Evolutionary conservation across 1,140 invertebrate species (phyloP).

Genomic region (Caenorhabditis inopinata): DNA sequence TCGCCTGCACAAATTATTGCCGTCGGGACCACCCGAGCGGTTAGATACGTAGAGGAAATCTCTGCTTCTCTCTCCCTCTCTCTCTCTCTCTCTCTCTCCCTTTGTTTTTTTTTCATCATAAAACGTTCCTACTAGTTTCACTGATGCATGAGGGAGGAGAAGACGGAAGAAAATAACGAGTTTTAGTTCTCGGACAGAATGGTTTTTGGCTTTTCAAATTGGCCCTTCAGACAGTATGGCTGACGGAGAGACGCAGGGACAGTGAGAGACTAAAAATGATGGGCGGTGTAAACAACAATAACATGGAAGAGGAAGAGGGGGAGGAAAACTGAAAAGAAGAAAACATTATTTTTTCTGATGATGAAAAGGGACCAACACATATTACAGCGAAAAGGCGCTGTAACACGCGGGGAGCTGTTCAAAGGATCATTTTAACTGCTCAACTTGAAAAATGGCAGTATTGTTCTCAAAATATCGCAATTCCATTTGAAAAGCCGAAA

Average conservation of each 20-base stretch:
- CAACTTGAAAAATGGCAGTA: too few species aligned
- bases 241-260: neutral
- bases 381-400: too few species aligned
- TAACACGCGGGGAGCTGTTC: too few species aligned
- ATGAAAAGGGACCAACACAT: too few species aligned
- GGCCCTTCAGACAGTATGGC: neutral
- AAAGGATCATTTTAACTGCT: too few species aligned
- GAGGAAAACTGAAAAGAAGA: neutral
- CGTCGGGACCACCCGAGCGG: too few species aligned
- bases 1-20: neutral
- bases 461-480: too few species aligned
- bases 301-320: neutral
- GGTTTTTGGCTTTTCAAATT: neutral
- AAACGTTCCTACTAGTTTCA: neutral
- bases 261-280: neutral
- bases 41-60: too few species aligned
- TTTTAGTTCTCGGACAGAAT: neutral
- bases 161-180: neutral
- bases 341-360: neutral
- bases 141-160: neutral
- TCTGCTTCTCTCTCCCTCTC: neutral
- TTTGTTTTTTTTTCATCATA: too few species aligned
- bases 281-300: constrained; percentile 30
- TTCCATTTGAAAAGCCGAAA: too few species aligned
- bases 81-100: neutral